Conservation (phyloP, 30 jellyfish, hydroid and myxozoan species). For the Haliclystus octoradiatus region DNA sequence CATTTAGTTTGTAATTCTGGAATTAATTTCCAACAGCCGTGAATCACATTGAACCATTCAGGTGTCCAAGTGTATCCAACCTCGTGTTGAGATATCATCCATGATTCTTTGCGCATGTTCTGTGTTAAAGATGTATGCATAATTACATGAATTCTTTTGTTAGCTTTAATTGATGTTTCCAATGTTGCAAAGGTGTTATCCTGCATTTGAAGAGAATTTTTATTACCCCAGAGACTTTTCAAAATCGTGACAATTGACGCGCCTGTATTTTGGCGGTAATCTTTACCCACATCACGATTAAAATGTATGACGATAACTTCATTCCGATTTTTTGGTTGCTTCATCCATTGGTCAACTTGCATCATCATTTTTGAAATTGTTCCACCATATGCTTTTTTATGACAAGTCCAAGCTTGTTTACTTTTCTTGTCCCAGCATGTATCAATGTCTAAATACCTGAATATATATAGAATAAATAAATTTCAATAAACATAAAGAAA, state of each 20-base stretch:
- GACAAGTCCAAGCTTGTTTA: conserved; percentile 55
- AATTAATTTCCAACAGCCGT: conserved; percentile 26
- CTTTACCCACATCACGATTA: conserved; percentile 44
- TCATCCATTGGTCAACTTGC: conserved; percentile 70
- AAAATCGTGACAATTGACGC: too few species aligned
- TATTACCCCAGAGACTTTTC: too few species aligned
- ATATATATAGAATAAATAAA: too few species aligned
- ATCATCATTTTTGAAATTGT: conserved; percentile 23
- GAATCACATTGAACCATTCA: conserved; percentile 17
- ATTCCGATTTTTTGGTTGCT: conserved; percentile 37
- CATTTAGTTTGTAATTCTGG: conserved; percentile 39
- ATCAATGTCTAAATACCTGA: conserved; percentile 49
- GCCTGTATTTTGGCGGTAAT: too few species aligned
- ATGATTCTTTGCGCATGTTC: conserved; percentile 8
- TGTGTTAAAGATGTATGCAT: conserved; percentile 28
- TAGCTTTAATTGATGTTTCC: conserved; percentile 24
- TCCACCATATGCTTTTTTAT: conserved; percentile 66
- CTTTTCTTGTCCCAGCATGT: conserved; percentile 52
- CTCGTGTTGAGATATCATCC: conserved; percentile 23
- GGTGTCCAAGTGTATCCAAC: conserved; percentile 80
- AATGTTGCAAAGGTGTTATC: conserved; percentile 29
- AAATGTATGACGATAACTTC: conserved; percentile 68
- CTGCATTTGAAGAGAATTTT: too few species aligned
- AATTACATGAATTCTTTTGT: conserved; percentile 49
- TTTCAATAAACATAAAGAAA: too few species aligned